phyloP scores from a whole-genome alignment of 2,113 vertebrate species.

The Ailuropoda melanoleuca region DNA sequence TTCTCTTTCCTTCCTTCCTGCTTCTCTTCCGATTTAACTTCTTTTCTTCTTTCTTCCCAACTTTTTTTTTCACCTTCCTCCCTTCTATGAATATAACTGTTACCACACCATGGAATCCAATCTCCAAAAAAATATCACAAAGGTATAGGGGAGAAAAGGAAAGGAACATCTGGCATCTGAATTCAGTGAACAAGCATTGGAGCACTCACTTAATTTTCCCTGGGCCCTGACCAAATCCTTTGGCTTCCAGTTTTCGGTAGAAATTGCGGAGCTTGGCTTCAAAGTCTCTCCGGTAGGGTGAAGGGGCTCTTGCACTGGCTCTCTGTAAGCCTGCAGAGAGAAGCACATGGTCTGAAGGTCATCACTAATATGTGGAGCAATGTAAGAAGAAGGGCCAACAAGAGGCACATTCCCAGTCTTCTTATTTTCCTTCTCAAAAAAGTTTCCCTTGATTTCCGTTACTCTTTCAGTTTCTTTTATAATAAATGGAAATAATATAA shows the following conservation, averaged over 20 bases:
- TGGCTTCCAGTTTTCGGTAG: constrained; percentile 98
- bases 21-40: neutral
- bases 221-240: constrained; percentile 98
- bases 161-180: neutral
- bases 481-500: neutral
- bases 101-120: neutral
- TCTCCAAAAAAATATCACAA: neutral
- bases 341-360: constrained; percentile 5
- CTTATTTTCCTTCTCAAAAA: neutral
- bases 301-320: constrained; percentile 94
- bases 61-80: neutral
- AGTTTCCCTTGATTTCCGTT: neutral
- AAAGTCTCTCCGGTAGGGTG: constrained; percentile 98
- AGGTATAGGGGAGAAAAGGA: neutral
- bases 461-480: neutral
- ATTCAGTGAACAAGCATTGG: neutral
- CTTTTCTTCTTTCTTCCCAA: neutral
- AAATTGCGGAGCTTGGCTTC: constrained; percentile 99
- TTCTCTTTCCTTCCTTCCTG: neutral
- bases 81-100: neutral
- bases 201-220: constrained; percentile 98
- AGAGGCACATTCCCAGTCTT: neutral
- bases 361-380: neutral
- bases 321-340: constrained; percentile 90
- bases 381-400: rapidly evolving